phyloP scores from a whole-genome alignment of 2,888 invertebrate species.

The Neuroscelio doddi region DNA sequence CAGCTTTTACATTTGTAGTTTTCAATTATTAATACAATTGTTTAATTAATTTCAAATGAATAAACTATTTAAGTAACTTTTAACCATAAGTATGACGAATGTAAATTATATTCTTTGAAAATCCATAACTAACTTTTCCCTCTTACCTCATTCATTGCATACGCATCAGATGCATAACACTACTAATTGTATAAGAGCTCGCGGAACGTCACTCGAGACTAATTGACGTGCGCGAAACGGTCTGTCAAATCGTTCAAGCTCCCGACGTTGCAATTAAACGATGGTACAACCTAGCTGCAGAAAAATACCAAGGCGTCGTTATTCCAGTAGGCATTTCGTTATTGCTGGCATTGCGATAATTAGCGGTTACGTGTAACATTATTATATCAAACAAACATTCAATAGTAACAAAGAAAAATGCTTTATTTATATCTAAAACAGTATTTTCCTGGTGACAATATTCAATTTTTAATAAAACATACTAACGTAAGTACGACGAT shows the following conservation, averaged over 20 bases:
- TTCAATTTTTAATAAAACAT: too few relatives aligned
- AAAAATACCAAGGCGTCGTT: conserved; percentile 45
- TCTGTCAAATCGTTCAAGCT: conserved; percentile 44
- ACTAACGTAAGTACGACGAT: too few relatives aligned
- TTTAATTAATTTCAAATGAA: too few relatives aligned
- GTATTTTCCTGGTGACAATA: too few relatives aligned
- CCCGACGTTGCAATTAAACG: conserved; percentile 46
- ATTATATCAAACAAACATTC: conserved; percentile 34
- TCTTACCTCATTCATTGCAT: conserved; percentile 29
- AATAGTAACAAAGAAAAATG: conserved; percentile 19
- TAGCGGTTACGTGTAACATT: conserved; percentile 33
- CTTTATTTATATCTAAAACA: neutral
- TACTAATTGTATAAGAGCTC: conserved; percentile 41
- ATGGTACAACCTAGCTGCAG: conserved; percentile 25
- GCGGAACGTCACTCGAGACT: conserved; percentile 40
- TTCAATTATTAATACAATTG: too few relatives aligned
- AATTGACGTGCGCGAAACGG: conserved; percentile 44
- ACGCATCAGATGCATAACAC: conserved; percentile 34
- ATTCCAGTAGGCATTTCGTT: conserved; percentile 39
- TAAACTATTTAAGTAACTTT: too few relatives aligned
- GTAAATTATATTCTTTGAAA: conserved; percentile 24
- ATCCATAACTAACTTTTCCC: conserved; percentile 24
- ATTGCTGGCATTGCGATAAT: conserved; percentile 25
- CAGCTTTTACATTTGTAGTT: too few relatives aligned
- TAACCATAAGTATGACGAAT: too few relatives aligned